Conservation (phyloP, 2,113 vertebrate genomes). For the Saguinus imperator region DNA sequence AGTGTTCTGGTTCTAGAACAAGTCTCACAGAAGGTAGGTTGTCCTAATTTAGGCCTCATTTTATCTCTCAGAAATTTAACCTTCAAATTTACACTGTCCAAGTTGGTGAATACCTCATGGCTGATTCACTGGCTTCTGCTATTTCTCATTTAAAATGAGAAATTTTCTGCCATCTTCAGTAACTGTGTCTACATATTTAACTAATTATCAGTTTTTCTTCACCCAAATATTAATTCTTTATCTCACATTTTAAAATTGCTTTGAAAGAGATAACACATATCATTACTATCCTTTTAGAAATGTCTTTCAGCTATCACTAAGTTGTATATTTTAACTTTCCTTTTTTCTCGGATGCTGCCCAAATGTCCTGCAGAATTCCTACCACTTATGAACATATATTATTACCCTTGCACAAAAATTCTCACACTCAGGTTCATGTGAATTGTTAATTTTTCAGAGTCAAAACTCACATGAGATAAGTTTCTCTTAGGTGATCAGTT, state of each 20-base stretch:
- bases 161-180: not conserved
- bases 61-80: not conserved
- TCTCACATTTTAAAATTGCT: slow-evolving; percentile 18
- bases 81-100: not conserved
- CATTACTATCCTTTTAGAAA: slow-evolving; percentile 5
- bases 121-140: not conserved
- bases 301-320: not conserved
- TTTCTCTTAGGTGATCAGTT: not conserved
- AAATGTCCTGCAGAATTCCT: not conserved
- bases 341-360: not conserved
- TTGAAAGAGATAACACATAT: not conserved
- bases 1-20: not conserved
- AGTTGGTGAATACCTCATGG: not conserved
- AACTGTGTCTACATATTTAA: not conserved
- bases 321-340: not conserved
- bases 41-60: not conserved
- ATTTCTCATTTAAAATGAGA: not conserved
- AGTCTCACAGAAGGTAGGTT: not conserved
- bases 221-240: not conserved
- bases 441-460: not conserved
- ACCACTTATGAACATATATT: not conserved
- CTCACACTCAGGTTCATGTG: not conserved
- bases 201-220: not conserved
- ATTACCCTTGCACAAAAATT: not conserved
- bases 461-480: not conserved